Base-by-base conservation (phyloP, 2,888 invertebrate species). In the Agapetus fuscipes region DNA sequence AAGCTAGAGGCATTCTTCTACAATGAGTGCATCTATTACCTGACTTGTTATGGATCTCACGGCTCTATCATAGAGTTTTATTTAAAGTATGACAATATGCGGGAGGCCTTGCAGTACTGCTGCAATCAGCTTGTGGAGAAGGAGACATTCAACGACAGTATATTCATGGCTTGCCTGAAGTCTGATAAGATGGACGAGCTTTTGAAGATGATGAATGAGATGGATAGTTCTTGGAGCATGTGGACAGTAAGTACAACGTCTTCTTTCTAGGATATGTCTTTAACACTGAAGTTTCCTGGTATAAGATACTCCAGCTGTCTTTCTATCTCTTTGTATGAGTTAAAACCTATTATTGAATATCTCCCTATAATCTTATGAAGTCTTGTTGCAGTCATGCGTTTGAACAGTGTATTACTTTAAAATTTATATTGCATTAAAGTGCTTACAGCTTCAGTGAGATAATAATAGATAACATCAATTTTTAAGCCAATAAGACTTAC, bases 21-120 rank as follows among this genome's bases (percentile, higher is more conserved):
- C 51, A 76, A 80, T 43, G 91, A 93, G 61, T 87, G 86, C 51
- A 59, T 87, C 2, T 86, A 81, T 57, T 94, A 93, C 59, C 64
- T 93, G 3, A 70, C 74, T 3, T 80, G 76, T 42, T 93, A 90
- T 53, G 91, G 89, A 1, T 82, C 80, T 3, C 80, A 81, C 53
- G 64, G 74, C 1, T 79, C 81, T 7, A 74, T 85, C 37, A 70
- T 90, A 36, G 75, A 77, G 41, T 91, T 90, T 56, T 80, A 81
- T 49, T 71, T 87, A 50, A 78, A 78, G 41, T 80, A 87, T 49
- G 76, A 79, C 10, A 78, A 80, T 48, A 63, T 83, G 49, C 60
- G 65, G 4, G 78, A 80, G 35, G 83, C 86, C 6, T 63, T 88
- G 6, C 65, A 71, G 37, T 84, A 84, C 52, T 76, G 83, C 36